A percentile compares a stretch with the other conserved stretches of the same genome.
Evolutionary conservation across 2,888 invertebrate species (phyloP).

Genomic region (Chrysolina oricalcia): DNA sequence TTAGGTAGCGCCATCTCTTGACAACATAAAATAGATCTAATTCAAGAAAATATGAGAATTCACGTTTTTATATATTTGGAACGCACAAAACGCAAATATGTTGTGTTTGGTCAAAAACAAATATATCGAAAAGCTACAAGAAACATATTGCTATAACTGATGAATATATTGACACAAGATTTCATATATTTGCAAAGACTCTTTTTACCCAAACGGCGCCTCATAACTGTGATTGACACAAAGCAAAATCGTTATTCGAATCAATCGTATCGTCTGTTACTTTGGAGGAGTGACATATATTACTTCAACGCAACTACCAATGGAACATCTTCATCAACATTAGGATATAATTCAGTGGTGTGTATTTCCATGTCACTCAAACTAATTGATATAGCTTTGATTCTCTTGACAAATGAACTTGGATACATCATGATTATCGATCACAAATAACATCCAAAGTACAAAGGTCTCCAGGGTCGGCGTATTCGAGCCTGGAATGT

Average conservation of each 20-base stretch:
- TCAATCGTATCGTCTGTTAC: background rate
- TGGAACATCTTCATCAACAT: background rate
- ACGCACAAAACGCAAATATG: too few relatives aligned
- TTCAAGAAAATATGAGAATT: too few relatives aligned
- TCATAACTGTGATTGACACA: background rate
- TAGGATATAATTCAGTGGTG: slow-evolving; percentile 1
- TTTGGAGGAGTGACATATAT: background rate
- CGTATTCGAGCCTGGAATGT: background rate
- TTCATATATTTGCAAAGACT: too few relatives aligned
- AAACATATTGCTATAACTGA: too few relatives aligned
- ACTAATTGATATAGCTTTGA: slow-evolving; percentile 4
- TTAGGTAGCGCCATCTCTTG: too few relatives aligned
- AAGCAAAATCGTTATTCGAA: background rate
- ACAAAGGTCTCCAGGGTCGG: background rate
- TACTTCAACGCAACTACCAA: background rate
- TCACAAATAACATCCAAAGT: background rate
- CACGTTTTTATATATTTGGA: too few relatives aligned
- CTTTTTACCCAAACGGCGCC: too few relatives aligned
- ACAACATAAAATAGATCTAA: too few relatives aligned
- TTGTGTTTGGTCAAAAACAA: too few relatives aligned
- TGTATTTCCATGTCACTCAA: slow-evolving; percentile 13
- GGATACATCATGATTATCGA: slow-evolving; percentile 10
- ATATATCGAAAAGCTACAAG: too few relatives aligned
- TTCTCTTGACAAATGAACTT: slow-evolving; percentile 19
- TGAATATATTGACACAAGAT: too few relatives aligned